phyloP scores from a whole-genome alignment of 2,888 invertebrate genomes.

The Thecocarcelia acutangulata region DNA sequence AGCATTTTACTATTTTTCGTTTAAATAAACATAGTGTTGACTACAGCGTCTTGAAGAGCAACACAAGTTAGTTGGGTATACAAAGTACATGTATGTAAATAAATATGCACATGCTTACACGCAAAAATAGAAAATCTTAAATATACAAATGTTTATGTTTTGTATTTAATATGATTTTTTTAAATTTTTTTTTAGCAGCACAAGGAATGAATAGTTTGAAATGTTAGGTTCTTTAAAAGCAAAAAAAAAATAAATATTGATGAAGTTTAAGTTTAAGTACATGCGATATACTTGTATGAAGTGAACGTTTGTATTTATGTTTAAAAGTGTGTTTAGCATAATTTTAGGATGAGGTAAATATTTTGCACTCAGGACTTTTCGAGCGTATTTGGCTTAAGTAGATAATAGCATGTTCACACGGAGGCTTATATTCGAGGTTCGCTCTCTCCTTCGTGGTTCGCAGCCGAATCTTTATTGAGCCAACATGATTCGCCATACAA shows the following conservation, averaged over 20 bases:
- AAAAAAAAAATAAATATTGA: constrained; percentile 48
- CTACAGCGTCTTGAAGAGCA: constrained; percentile 40
- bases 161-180: constrained; percentile 55
- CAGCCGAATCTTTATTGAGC: too few species aligned
- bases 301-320: constrained; percentile 71
- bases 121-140: background rate
- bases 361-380: too few species aligned
- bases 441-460: too few species aligned
- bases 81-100: constrained; percentile 11
- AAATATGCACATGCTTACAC: background rate
- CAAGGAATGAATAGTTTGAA: constrained; percentile 59
- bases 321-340: constrained; percentile 22
- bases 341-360: constrained; percentile 64
- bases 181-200: constrained; percentile 60
- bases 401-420: too few species aligned
- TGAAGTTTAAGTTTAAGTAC: constrained; percentile 13
- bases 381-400: too few species aligned
- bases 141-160: constrained; percentile 46
- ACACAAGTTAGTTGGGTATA: constrained; percentile 38
- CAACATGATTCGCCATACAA: too few species aligned
- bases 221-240: constrained; percentile 10
- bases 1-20: constrained; percentile 46
- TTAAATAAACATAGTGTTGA: constrained; percentile 65
- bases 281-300: constrained; percentile 66
- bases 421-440: too few species aligned